Base-by-base conservation (phyloP, 2,888 invertebrate species). In the Lasioglossum lativentre region DNA sequence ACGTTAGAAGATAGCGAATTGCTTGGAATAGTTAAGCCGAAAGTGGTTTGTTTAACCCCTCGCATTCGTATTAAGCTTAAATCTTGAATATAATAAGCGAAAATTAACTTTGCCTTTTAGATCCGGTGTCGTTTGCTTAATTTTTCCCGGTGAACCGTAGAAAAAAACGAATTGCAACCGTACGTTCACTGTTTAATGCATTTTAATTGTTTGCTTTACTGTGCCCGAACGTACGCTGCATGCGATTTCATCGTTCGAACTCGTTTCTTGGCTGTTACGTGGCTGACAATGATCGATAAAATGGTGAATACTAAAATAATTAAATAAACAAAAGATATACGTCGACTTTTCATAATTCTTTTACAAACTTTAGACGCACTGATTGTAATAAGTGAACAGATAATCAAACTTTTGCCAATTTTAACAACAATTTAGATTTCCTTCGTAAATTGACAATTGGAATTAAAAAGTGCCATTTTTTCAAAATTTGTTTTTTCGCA, bases 1-100 rank as follows among this genome's bases (percentile, higher is more conserved):
- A 72, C 72, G 47, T 71, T 72, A 74, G 79, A 72, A 56, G 68
- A 73, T 70, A 52, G 56, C 68, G 40, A 80, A 72, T 83, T 59
- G 34, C 79, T 47, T 27, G n/a, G 38, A 59, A 47, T 79, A 52
- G 68, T 72, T 40, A 27, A 19, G 19, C 47, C 23, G 12, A 70
- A 70, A 59, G 34, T 63, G 71, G 75, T 75, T 71, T 75, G 70
- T 63, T 71, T 40, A 70, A 45, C 52, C 42, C 38, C 30, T 56
- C 5, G 75, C 8, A 52, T 27, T 34, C 40, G 38, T 71, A 40
- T 77, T 78, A 77, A 52, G 47, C 8, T 40, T 68, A n/a, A 75
- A 47, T 30, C 30, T 27, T 19, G 52, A 56, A 78, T 71, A 56
- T 34, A 70, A 42, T 56, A 38, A 40, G 14, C 27, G 56, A 16